Evolutionary conservation across 2,797 vertebrate species (phyloP).

Genomic region (Gallirallus australis): DNA sequence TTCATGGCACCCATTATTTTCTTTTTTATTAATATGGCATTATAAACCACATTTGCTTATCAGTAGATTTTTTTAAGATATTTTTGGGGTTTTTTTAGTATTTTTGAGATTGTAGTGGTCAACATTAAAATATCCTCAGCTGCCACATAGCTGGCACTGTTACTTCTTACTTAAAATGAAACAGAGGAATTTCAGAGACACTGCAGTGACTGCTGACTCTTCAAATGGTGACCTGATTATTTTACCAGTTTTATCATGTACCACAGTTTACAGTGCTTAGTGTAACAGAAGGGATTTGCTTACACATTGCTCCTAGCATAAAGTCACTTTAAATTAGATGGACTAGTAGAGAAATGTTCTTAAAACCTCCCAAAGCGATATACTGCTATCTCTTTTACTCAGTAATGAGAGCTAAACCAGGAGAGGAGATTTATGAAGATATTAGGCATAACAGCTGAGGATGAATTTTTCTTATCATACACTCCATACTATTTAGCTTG

Average conservation of each 20-base stretch:
- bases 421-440: slow-evolving; percentile 36
- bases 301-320: not conserved
- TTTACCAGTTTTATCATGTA: slow-evolving; percentile 3
- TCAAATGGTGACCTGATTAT: slow-evolving; percentile 2
- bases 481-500: not conserved
- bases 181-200: not conserved
- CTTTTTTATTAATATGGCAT: not conserved
- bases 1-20: not conserved
- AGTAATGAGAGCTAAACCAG: slow-evolving; percentile 10
- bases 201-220: not conserved
- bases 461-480: not conserved
- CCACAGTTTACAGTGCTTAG: not conserved
- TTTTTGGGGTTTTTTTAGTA: not conserved
- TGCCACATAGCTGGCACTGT: not conserved
- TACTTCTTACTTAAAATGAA: not conserved
- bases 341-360: not conserved
- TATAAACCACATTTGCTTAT: not conserved
- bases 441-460: not conserved
- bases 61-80: not conserved
- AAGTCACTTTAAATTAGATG: slow-evolving; percentile 32
- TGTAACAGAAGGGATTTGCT: slow-evolving; percentile 24
- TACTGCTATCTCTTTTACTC: slow-evolving; percentile 6
- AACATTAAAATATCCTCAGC: not conserved
- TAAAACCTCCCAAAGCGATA: not conserved
- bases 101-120: not conserved